Evolutionary conservation across 2,797 vertebrate genomes (phyloP).

Genomic region (Pelodytes ibericus): DNA sequence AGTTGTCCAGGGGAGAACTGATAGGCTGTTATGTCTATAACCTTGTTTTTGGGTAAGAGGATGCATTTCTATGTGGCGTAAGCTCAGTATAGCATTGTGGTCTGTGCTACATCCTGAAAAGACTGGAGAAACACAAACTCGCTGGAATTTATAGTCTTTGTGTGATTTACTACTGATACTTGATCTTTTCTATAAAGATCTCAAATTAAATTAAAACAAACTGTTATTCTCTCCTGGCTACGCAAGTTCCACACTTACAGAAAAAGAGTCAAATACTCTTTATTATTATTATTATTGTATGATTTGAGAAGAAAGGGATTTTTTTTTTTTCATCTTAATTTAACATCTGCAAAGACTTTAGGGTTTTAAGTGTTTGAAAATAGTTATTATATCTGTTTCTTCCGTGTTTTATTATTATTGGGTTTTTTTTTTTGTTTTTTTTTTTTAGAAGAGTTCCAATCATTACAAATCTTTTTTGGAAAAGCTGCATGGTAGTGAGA

Average conservation of each 20-base stretch:
- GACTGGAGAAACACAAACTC: constrained; percentile 41
- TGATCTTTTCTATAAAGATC: constrained; percentile 43
- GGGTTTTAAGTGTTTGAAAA: neutral
- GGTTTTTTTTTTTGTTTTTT: neutral
- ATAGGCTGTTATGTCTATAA: constrained; percentile 4
- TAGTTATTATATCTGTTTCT: neutral
- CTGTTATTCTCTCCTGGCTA: constrained; percentile 40
- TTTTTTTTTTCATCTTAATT: neutral
- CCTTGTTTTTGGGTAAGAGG: constrained; percentile 21
- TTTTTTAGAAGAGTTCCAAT: no score
- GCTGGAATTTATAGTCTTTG: constrained; percentile 44
- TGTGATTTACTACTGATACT: constrained; percentile 50
- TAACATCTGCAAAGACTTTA: constrained; percentile 26
- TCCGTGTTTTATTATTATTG: neutral
- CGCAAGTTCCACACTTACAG: neutral
- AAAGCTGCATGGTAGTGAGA: neutral
- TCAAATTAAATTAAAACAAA: constrained; percentile 51
- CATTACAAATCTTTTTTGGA: constrained; percentile 14
- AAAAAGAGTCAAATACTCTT: neutral
- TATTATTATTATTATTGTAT: neutral
- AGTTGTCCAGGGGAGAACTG: neutral
- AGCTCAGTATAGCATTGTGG: constrained; percentile 40
- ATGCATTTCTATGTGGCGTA: constrained; percentile 38
- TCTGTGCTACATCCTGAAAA: constrained; percentile 43
- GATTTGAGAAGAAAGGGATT: neutral